These are phyloP conservation scores for Channa argus DNA, from an alignment of 2,113 vertebrate genomes.

Conservation along the genomic window DNA sequence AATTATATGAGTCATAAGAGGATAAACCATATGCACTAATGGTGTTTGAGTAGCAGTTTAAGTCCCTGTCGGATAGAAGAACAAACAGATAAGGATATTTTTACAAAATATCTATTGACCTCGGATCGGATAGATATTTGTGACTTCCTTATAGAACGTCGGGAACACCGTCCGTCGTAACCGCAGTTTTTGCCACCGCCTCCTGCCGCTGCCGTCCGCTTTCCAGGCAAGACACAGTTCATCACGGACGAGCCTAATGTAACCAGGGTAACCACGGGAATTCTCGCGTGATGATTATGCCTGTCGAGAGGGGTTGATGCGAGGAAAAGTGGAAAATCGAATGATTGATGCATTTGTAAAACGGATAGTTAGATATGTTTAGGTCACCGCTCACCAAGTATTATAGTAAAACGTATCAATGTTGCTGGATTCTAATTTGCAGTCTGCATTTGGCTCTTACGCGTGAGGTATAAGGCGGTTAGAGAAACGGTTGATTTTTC, in stretches of 20 bases:
- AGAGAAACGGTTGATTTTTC: slow-evolving; percentile 49
- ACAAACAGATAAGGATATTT: too few species aligned
- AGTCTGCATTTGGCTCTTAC: slow-evolving; percentile 19
- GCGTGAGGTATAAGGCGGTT: slow-evolving; percentile 30
- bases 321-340: slow-evolving; percentile 77
- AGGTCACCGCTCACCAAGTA: slow-evolving; percentile 13
- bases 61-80: too few species aligned
- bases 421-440: slow-evolving; percentile 17
- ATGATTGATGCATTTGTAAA: slow-evolving; percentile 72
- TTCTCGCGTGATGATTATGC: slow-evolving; percentile 71
- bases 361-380: slow-evolving; percentile 64
- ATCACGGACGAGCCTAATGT: slow-evolving; percentile 20
- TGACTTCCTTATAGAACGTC: too few species aligned
- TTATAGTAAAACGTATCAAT: slow-evolving; percentile 21
- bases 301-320: slow-evolving; percentile 54
- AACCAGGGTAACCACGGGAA: slow-evolving; percentile 72
- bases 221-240: too few species aligned
- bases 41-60: too few species aligned
- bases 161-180: too few species aligned
- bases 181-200: too few species aligned
- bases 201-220: too few species aligned
- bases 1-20: too few species aligned
- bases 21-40: too few species aligned
- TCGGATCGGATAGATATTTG: too few species aligned
- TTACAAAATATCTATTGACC: too few species aligned